phyloP scores from a whole-genome alignment of 2,888 invertebrate species.

The Callinectes sapidus region DNA sequence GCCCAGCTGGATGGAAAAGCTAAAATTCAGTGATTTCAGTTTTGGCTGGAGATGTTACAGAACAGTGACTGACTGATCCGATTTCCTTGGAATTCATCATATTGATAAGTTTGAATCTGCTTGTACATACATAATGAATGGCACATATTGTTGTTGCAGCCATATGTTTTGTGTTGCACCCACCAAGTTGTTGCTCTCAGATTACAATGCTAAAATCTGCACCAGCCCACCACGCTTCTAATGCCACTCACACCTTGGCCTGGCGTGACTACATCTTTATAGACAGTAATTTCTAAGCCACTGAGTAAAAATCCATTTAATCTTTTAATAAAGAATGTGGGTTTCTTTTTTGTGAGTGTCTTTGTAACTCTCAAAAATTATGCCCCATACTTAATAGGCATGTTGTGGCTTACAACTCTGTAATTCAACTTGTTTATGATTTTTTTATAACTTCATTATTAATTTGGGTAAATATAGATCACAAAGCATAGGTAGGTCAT shows the following conservation, averaged over 20 bases:
- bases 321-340: background rate
- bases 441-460: background rate
- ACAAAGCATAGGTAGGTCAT: background rate
- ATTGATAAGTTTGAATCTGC: background rate
- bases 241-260: slow-evolving; percentile 4
- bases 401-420: background rate
- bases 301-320: background rate
- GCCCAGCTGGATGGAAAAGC: background rate
- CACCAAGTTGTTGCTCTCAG: slow-evolving; percentile 13
- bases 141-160: background rate
- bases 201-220: background rate
- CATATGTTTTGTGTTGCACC: background rate
- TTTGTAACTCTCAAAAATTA: background rate
- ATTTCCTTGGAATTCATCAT: background rate
- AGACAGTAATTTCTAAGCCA: background rate
- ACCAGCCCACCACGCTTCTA: background rate
- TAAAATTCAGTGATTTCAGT: slow-evolving; percentile 11
- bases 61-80: background rate
- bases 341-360: background rate
- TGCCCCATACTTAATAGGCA: background rate
- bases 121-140: background rate
- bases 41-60: slow-evolving; percentile 24
- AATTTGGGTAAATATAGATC: background rate
- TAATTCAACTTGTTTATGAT: background rate
- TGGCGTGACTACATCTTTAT: background rate